Evolutionary conservation across 2,797 vertebrate species (phyloP), one percentile per base, ranked within the genome.

Genomic region (Sebastes jordani): DNA sequence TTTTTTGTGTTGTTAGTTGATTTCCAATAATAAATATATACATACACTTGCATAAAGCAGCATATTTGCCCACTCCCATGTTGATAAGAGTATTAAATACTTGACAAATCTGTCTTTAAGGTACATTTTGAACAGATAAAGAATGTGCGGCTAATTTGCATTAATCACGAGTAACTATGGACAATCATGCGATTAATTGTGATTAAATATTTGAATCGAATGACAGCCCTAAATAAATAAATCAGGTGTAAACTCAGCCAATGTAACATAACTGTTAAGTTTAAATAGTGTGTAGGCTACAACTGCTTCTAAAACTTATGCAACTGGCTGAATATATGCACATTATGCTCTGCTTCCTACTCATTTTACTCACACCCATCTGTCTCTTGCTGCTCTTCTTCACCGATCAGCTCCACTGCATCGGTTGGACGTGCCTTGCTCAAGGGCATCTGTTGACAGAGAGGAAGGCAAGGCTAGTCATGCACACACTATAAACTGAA

Each of bases 371-470:
- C 80, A 13, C 71, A 18, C 63, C 74, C 5, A 32, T 58, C 54
- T 65, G 59, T 66, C 68, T 59, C 27, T 66, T 62, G 58, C 23
- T 79, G 71, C 66, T 72, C 36, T 14, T 54, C 49, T 46, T 46
- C 42, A 46, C 23, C 74, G 71, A 67, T 72, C 36, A 30, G 52
- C 71, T 60, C 73, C 68, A 38, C 62, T 73, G 79, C 78, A 62
- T 81, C 46, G 49, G 42, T 67, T 73, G 71, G 74, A 86, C 18
- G 25, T 90, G 89, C 89, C 86, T 91, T 90, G 90, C 90, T 90
- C 85, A 88, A 84, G 82, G 89, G 84, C 77, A 76, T 81, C 46
- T 75, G 82, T 73, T 66, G n/a, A 54, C 29, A 49, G 76, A 58
- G 49, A 32, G 65, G 32, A 36, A 27, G 66, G 32, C 22, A 2